A percentile compares a stretch with the other conserved stretches of the same genome.
phyloP scores from a whole-genome alignment of 2,113 vertebrate species.

The Albula glossodonta region DNA sequence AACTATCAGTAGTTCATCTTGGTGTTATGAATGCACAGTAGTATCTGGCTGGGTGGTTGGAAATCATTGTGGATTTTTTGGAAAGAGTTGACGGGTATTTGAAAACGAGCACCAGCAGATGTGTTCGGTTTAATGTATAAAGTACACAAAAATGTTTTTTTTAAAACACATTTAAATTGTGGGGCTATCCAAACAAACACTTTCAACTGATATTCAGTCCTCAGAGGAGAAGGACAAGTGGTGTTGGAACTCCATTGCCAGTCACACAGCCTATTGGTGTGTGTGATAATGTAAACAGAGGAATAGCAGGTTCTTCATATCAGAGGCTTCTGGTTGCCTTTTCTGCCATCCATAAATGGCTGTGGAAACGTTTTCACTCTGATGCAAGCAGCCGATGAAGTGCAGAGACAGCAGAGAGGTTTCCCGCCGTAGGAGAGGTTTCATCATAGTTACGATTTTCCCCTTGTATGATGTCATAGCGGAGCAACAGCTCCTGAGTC shows the following conservation, averaged over 20 bases:
- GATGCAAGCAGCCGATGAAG: not conserved
- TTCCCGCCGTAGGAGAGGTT: not conserved
- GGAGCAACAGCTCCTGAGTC: not conserved
- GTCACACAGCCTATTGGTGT: not conserved
- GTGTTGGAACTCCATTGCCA: not conserved
- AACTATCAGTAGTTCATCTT: not conserved
- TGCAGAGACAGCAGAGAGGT: not conserved
- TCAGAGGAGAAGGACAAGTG: not conserved
- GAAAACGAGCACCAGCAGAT: not conserved
- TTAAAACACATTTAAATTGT: not conserved
- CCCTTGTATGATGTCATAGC: not conserved
- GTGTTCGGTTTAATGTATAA: not conserved
- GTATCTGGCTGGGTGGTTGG: too few species aligned
- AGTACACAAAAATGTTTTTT: too few species aligned
- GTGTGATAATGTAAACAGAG: not conserved
- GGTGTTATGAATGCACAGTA: too few species aligned
- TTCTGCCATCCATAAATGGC: not conserved
- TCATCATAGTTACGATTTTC: not conserved
- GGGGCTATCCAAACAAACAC: not conserved
- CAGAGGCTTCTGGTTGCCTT: not conserved
- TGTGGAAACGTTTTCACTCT: not conserved
- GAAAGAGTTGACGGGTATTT: not conserved
- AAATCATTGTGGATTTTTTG: too few species aligned
- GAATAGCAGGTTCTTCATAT: not conserved
- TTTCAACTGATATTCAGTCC: not conserved